phyloP scores from a whole-genome alignment of 2,113 vertebrate genomes.

The Muntiacus muntjak region DNA sequence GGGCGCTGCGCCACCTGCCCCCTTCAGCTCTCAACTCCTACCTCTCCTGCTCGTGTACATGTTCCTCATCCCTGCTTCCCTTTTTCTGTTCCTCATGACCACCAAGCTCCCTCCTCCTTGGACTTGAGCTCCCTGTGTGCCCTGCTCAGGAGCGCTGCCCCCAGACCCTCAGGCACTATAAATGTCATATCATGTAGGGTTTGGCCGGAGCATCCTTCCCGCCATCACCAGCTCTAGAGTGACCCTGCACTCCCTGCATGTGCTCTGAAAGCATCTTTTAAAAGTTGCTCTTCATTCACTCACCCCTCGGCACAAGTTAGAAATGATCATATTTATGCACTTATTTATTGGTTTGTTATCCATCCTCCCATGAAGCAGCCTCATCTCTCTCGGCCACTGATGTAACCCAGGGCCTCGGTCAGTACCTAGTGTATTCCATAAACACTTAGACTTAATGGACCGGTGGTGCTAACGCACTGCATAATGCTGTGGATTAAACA shows the following conservation, averaged over 20 bases:
- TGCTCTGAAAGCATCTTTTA: background rate
- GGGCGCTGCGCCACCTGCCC: background rate
- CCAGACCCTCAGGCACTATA: background rate
- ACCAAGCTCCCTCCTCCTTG: background rate
- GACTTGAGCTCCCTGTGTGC: background rate
- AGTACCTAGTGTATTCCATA: background rate
- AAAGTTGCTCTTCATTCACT: background rate
- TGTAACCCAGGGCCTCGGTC: background rate
- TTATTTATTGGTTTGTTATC: background rate
- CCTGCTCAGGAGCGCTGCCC: background rate
- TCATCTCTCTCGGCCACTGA: background rate
- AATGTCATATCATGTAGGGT: fast-evolving
- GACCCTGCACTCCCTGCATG: background rate
- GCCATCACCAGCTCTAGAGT: background rate
- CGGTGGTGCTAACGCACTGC: background rate
- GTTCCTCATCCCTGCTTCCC: background rate
- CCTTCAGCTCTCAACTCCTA: background rate
- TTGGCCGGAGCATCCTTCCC: background rate
- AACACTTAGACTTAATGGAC: background rate
- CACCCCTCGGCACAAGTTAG: background rate
- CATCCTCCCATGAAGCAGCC: background rate
- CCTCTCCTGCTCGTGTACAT: background rate
- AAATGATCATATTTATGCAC: background rate
- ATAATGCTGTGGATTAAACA: background rate
- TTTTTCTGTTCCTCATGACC: background rate